Evolutionary conservation across 2,888 invertebrate species (phyloP).

Genomic region (Luperina nickerlii): DNA sequence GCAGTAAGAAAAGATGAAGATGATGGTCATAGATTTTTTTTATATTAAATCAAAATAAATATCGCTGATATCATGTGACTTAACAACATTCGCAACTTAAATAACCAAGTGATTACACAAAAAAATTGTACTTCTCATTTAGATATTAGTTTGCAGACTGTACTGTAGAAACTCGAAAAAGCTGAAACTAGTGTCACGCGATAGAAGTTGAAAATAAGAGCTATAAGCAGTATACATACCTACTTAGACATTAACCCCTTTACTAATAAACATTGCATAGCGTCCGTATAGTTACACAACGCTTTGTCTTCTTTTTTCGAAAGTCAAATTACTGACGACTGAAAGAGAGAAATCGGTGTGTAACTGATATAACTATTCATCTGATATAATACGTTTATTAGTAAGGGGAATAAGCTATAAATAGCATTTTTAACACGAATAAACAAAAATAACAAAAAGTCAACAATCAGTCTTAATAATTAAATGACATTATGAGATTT

Average conservation of each 20-base stretch:
- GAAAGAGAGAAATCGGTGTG: too few relatives aligned
- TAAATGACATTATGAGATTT: too few relatives aligned
- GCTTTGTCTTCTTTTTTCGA: too few relatives aligned
- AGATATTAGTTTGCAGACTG: not conserved
- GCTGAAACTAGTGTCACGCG: not conserved
- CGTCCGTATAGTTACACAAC: too few relatives aligned
- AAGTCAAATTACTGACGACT: too few relatives aligned
- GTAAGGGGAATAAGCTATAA: too few relatives aligned
- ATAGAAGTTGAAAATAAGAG: not conserved
- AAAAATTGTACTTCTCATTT: not conserved
- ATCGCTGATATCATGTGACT: conserved; percentile 15
- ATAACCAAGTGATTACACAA: not conserved
- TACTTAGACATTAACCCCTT: not conserved
- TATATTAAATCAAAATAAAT: conserved; percentile 4
- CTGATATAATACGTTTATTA: too few relatives aligned
- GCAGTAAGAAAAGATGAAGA: not conserved
- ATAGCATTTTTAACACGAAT: too few relatives aligned
- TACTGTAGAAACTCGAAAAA: not conserved
- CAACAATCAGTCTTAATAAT: too few relatives aligned
- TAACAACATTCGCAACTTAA: conserved; percentile 7
- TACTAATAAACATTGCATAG: too few relatives aligned
- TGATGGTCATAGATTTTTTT: not conserved
- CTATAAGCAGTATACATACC: not conserved
- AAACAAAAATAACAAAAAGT: too few relatives aligned
- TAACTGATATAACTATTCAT: too few relatives aligned